phyloP scores from a whole-genome alignment of 2,888 invertebrate species.

The Volucella bombylans region DNA sequence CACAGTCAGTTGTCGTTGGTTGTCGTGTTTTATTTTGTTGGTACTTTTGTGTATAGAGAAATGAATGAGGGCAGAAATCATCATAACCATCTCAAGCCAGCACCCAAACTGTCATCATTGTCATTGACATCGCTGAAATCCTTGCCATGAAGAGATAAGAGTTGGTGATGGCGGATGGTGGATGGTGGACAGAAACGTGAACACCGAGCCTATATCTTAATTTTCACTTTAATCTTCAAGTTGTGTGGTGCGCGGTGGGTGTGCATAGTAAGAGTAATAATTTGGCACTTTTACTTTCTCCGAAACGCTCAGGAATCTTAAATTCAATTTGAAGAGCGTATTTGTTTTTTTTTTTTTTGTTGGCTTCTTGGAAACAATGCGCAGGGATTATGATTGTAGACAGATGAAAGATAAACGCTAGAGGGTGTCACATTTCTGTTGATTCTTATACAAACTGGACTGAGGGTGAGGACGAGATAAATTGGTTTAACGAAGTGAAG shows the following conservation, averaged over 20 bases:
- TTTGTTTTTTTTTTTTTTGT: constrained; percentile 17
- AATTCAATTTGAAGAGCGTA: constrained; percentile 44
- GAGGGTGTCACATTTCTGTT: constrained; percentile 34
- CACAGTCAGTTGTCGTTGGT: background rate
- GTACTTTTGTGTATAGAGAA: constrained; percentile 49
- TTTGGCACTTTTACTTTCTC: constrained; percentile 68
- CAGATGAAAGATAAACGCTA: constrained; percentile 15
- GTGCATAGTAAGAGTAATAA: constrained; percentile 55
- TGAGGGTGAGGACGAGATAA: constrained; percentile 10
- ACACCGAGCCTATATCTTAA: constrained; percentile 57
- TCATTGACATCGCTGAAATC: constrained; percentile 35
- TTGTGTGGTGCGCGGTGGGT: constrained; percentile 17
- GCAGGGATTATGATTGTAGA: constrained; percentile 52
- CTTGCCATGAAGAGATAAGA: constrained; percentile 20
- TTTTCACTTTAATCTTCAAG: constrained; percentile 42
- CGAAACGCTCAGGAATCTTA: constrained; percentile 55
- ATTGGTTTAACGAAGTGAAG: background rate
- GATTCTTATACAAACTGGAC: background rate
- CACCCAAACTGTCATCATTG: constrained; percentile 47
- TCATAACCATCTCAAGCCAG: constrained; percentile 52
- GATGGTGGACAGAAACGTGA: constrained; percentile 17
- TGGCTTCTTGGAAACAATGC: constrained; percentile 26
- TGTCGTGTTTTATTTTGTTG: constrained; percentile 41
- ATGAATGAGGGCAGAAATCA: constrained; percentile 72
- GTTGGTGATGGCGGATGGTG: constrained; percentile 2